phyloP scores from a whole-genome alignment of 2,888 invertebrate genomes.

The Parochlus steinenii region DNA sequence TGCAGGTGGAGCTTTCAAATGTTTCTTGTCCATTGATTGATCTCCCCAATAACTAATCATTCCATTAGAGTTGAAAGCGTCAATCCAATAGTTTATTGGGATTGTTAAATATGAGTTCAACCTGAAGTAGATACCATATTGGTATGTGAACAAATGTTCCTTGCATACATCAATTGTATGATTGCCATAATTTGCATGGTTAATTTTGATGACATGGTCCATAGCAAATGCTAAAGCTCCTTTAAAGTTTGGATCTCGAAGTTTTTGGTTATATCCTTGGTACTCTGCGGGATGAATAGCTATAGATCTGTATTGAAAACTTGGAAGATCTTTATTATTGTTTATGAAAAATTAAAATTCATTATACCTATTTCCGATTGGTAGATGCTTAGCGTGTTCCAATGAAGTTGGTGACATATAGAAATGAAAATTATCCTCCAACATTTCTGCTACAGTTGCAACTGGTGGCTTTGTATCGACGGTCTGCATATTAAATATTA shows the following conservation, averaged over 20 bases:
- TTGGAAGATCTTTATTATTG: too few relatives aligned
- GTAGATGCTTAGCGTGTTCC: too few relatives aligned
- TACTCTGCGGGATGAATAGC: too few relatives aligned
- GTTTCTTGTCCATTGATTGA: neutral
- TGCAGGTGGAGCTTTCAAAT: neutral
- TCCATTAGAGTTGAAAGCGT: neutral
- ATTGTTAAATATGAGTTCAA: conserved; percentile 1
- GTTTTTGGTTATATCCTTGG: neutral
- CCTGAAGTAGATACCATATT: conserved; percentile 1
- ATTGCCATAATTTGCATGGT: neutral
- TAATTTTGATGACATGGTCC: neutral
- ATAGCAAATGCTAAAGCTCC: neutral
- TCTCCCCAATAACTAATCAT: neutral
- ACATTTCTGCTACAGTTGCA: neutral
- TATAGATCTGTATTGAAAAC: too few relatives aligned
- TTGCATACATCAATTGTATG: neutral
- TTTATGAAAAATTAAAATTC: too few relatives aligned
- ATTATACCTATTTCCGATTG: too few relatives aligned
- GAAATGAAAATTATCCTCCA: neutral
- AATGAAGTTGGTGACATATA: too few relatives aligned
- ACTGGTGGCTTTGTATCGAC: neutral
- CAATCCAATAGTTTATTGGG: neutral
- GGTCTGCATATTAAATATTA: neutral
- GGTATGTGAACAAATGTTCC: neutral
- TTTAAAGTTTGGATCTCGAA: neutral